Percentiles rank a stretch among this genome's conserved stretches.
These are phyloP conservation scores for Danio aesculapii DNA, from an alignment of 2,797 vertebrate species.

Conservation along the genomic window DNA sequence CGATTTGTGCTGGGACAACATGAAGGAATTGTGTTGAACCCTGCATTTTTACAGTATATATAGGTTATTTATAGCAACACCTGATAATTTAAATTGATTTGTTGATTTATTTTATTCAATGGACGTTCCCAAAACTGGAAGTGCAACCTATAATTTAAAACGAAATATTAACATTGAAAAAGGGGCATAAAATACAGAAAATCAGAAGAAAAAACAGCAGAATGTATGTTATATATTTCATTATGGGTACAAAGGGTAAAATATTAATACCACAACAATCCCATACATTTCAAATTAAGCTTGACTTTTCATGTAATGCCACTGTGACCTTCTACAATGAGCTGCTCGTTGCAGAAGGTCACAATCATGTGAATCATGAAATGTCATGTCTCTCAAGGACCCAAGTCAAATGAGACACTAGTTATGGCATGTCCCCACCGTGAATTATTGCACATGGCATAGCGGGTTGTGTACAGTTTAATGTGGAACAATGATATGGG, in stretches of 20 bases:
- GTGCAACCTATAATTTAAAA: too few species aligned
- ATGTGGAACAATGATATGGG: conserved; percentile 26
- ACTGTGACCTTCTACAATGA: conserved; percentile 21
- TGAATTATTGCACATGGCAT: conserved; percentile 48
- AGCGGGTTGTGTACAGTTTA: neutral
- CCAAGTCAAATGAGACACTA: conserved; percentile 38
- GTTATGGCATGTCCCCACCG: conserved; percentile 44
- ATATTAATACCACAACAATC: neutral
- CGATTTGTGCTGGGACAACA: too few species aligned
- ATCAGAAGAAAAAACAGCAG: neutral
- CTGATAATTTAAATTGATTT: too few species aligned
- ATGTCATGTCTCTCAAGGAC: conserved; percentile 29
- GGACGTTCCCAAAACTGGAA: too few species aligned
- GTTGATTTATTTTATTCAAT: too few species aligned
- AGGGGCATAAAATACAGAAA: neutral
- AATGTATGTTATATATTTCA: neutral
- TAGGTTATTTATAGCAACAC: too few species aligned
- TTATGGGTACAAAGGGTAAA: conserved; percentile 4
- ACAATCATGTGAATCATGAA: conserved; percentile 29
- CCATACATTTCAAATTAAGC: conserved; percentile 4
- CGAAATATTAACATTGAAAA: too few species aligned
- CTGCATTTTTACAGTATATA: too few species aligned
- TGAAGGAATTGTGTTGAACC: too few species aligned
- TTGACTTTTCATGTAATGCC: conserved; percentile 41
- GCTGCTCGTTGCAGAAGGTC: conserved; percentile 29